Base-by-base conservation (phyloP, 1,140 invertebrate species). In the Bradysia coprophila region DNA sequence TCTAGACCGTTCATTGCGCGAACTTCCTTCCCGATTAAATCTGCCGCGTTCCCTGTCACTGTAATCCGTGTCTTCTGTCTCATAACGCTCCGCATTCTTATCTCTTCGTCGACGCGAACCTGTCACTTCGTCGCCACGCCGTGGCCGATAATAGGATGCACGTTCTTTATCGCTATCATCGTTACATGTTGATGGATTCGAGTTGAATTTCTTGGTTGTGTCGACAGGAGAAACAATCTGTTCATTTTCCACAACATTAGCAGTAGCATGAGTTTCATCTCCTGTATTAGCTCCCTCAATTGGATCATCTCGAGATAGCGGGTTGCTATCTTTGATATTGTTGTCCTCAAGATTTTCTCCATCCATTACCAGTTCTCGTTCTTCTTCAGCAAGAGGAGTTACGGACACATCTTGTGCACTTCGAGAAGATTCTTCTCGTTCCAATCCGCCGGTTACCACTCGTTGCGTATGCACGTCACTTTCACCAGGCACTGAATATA, bases 321-420 rank as follows among this genome's bases (percentile, higher is more conserved):
- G n/a, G n/a, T n/a, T n/a, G n/a, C n/a, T n/a, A n/a, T 8, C 11
- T 19, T 8, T 21, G 11, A n/a, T 21, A n/a, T 55, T 50, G 15
- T 56, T 53, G 53, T 72, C 69, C 47, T 71, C 66, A 19, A 72
- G 51, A 46, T 72, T 72, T 46, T 72, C 70, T 10, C 70, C 70
- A 45, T 72, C 69, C 55, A 72, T 61, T 11, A 62, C 64, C 13
- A 68, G 53, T 46, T 72, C 70, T 31, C 70, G 54, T 43, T 66
- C 67, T 23, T 68, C 4, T 41, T 21, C 15, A n/a, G n/a, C n/a
- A n/a, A n/a, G n/a, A n/a, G n/a, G n/a, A 40, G 39, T 11, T 22
- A 34, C 13, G 8, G 33, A 31, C 22, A 4, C 4, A 24, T 39
- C n/a, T 43, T 36, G 45, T n/a, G n/a, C n/a, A n/a, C n/a, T n/a